Base-by-base conservation (phyloP, 2,113 vertebrate species). In the Micronisus gabar region DNA sequence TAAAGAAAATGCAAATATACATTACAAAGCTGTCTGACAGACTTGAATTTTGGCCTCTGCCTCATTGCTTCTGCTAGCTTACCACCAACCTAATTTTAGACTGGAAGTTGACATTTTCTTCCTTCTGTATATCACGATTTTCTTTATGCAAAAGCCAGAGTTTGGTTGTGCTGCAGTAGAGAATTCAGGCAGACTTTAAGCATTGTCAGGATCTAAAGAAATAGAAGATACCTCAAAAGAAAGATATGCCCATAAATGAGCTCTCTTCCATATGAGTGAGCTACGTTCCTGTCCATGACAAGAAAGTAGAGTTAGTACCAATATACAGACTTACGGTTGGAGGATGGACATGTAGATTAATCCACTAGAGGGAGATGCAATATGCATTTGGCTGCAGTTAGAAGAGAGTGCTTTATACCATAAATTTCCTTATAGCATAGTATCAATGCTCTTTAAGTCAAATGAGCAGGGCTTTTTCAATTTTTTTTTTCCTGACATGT, bases 291-390 rank as follows among this genome's bases (percentile, higher is more conserved):
- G 53, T 40, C 23, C 22, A 14, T 5, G 27, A 36, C 52, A 81
- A 58, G 40, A 48, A 78, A 40, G 22, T 15, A 41, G 43, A 71
- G 30, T 75, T 72, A 80, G 14, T 88, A 43, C 14, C 23, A 36
- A 18, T 6, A 16, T 15, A 32, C 0, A 62, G 26, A 25, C 2
- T 55, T 63, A 23, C 3, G 3, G 8, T 11, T 81, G 84, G 34
- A 91, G 43, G 48, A 65, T 15, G 45, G 91, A 86, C 41, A 67
- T 0, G 7, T 6, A 47, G 58, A 30, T 82, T 48, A 53, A 93
- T 50, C 97, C 96, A 88, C 93, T 96, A 97, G 94, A 91, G 96
- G 94, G 95, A 94, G 94, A 94, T 76, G 81, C 48, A 95, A 97
- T 73, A 97, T 94, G 53, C 66, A 20, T 72, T 96, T 95, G 84